phyloP scores from a whole-genome alignment of 2,888 invertebrate genomes.

The Polymixis flavicincta region DNA sequence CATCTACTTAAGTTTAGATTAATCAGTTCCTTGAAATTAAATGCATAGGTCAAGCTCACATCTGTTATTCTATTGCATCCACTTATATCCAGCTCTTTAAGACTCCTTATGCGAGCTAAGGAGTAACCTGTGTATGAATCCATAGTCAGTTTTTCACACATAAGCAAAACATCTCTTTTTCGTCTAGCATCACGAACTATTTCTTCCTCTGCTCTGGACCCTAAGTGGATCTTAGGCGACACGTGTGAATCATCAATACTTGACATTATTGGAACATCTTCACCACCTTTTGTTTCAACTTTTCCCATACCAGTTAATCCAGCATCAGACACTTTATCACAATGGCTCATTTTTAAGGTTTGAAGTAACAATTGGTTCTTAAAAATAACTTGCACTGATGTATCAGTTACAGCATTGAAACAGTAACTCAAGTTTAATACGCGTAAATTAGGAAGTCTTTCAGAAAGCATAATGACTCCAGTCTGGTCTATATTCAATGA shows the following conservation, averaged over 20 bases:
- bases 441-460: conserved; percentile 90
- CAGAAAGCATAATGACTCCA: conserved; percentile 91
- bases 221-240: conserved; percentile 89
- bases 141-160: conserved; percentile 90
- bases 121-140: conserved; percentile 88
- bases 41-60: conserved; percentile 92
- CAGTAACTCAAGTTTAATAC: conserved; percentile 92
- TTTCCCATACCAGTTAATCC: conserved; percentile 93
- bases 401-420: conserved; percentile 93
- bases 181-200: conserved; percentile 92
- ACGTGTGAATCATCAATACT: conserved; percentile 74
- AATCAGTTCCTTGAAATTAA: conserved; percentile 92
- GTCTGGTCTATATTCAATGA: conserved; percentile 92
- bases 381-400: conserved; percentile 92
- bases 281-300: conserved; percentile 77
- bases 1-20: conserved; percentile 92
- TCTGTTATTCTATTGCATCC: conserved; percentile 94
- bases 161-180: conserved; percentile 91
- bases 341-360: conserved; percentile 92
- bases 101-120: conserved; percentile 88
- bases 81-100: conserved; percentile 92
- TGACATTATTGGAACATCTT: conserved; percentile 81
- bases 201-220: conserved; percentile 93
- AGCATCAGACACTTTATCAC: conserved; percentile 92
- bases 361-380: conserved; percentile 91